A percentile compares a stretch with the other conserved stretches of the same genome.
phyloP scores from a whole-genome alignment of 2,113 vertebrate species.

The Mus spicilegus region DNA sequence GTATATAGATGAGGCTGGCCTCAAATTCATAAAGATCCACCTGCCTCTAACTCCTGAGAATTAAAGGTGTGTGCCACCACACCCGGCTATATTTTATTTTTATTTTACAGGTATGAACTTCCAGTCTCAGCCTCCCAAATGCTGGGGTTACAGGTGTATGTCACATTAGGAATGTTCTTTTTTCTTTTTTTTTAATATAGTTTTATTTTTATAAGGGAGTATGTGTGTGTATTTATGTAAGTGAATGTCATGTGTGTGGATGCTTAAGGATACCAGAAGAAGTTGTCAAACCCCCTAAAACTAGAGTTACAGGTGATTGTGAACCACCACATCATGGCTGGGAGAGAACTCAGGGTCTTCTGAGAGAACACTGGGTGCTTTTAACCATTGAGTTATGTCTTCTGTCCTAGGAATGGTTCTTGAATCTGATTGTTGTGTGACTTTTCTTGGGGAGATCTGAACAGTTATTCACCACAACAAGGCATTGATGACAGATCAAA shows the following conservation, averaged over 20 bases:
- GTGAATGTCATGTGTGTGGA: background rate
- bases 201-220: background rate
- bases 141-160: background rate
- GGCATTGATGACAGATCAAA: background rate
- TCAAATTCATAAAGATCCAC: background rate
- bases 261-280: background rate
- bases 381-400: background rate
- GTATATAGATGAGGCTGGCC: background rate
- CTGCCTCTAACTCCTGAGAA: background rate
- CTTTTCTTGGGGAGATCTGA: background rate
- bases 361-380: background rate
- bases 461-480: background rate
- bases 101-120: background rate
- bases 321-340: background rate
- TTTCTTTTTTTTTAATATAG: background rate
- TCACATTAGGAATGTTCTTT: background rate
- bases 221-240: background rate
- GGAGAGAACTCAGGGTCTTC: background rate
- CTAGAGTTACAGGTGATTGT: background rate
- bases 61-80: background rate
- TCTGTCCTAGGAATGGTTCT: background rate
- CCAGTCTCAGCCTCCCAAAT: background rate
- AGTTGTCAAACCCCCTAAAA: background rate
- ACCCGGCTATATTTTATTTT: background rate
- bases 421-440: background rate